A percentile compares a stretch with the other conserved stretches of the same genome.
These are phyloP conservation scores for Coptodon rendalli DNA, from an alignment of 2,113 vertebrate genomes.

Conservation along the genomic window DNA sequence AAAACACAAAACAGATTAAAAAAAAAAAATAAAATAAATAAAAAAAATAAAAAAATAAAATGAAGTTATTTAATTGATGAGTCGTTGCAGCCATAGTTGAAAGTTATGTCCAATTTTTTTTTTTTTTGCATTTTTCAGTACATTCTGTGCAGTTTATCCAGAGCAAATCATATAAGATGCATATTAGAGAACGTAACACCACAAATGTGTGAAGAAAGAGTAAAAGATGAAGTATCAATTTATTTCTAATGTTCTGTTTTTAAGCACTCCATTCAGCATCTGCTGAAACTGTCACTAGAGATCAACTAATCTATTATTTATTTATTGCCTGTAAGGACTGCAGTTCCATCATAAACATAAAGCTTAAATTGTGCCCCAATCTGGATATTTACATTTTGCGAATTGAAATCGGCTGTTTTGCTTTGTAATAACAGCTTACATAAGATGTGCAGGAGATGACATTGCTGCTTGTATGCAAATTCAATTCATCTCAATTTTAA, in stretches of 20 bases:
- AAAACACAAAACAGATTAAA: too few species aligned
- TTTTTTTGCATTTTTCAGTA: not conserved
- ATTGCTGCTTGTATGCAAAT: not conserved
- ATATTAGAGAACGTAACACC: not conserved
- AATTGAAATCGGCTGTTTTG: accelerated
- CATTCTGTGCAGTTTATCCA: not conserved
- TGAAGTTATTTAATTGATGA: not conserved
- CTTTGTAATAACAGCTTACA: not conserved
- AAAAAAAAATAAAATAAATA: too few species aligned
- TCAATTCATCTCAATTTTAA: not conserved
- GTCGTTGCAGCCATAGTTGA: not conserved
- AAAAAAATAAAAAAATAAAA: too few species aligned
- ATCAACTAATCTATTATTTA: not conserved
- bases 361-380: not conserved
- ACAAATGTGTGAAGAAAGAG: not conserved
- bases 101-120: not conserved
- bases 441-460: not conserved
- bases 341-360: not conserved
- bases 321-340: not conserved
- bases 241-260: not conserved
- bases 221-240: not conserved
- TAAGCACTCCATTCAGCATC: not conserved
- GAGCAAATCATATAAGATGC: not conserved
- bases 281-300: not conserved
- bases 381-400: not conserved